Conservation (phyloP, 2,113 vertebrate species). For the Gymnogyps californianus region DNA sequence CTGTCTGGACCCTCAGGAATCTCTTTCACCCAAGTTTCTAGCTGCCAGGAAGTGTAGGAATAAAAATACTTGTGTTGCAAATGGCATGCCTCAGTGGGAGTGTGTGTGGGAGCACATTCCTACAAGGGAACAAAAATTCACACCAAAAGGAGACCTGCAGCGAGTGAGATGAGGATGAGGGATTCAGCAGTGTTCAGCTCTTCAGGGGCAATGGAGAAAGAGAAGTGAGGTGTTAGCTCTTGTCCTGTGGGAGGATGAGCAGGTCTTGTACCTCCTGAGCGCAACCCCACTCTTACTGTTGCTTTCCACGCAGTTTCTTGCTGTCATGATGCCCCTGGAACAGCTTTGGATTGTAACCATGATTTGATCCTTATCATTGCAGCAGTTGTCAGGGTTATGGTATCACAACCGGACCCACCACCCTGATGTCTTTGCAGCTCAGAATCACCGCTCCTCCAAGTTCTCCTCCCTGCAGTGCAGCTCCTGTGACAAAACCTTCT, state of each 20-base stretch:
- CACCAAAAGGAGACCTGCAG: not conserved
- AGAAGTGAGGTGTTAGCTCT: not conserved
- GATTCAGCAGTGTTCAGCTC: not conserved
- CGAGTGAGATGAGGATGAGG: not conserved
- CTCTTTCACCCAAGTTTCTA: not conserved
- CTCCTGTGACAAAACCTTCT: slow-evolving; percentile 83
- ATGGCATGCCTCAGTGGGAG: not conserved
- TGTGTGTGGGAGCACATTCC: not conserved
- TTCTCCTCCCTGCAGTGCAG: slow-evolving; percentile 82
- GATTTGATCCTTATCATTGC: slow-evolving; percentile 12
- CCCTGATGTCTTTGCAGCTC: slow-evolving; percentile 81
- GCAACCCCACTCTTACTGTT: not conserved
- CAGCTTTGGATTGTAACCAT: not conserved
- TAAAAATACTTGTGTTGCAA: not conserved
- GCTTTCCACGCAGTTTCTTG: not conserved
- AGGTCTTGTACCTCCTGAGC: not conserved
- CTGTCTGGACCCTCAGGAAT: not conserved
- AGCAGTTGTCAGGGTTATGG: slow-evolving; percentile 94
- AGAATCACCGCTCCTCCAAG: slow-evolving; percentile 80
- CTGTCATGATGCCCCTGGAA: not conserved
- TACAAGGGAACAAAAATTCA: not conserved
- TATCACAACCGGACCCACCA: slow-evolving; percentile 91
- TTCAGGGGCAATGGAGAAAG: not conserved
- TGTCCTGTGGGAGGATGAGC: not conserved
- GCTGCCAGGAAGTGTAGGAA: not conserved